Evolutionary conservation across 2,113 vertebrate genomes (phyloP), one percentile per base, ranked within the genome.

Genomic region (Lepisosteus osseus): DNA sequence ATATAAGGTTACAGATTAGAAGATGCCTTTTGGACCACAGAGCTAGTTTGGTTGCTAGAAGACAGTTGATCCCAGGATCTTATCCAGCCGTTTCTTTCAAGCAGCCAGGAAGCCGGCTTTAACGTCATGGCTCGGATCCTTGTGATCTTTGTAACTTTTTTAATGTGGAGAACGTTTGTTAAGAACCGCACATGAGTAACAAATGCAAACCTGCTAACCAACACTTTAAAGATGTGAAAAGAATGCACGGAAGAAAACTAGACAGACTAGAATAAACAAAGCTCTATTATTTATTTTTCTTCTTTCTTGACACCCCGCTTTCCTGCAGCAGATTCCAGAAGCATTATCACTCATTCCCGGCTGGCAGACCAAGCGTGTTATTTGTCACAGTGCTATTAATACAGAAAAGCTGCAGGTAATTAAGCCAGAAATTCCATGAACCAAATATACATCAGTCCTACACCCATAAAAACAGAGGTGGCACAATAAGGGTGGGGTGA

Each of bases 361-460:
- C 59, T 61, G 59, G 59, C 17, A 61, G 14, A 14, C 7, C 59
- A 61, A 61, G 59, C 59, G 14, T 61, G 59, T 61, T 61, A 61
- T 61, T 15, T 61, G 59, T 61, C 14, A 61, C 59, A 11, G 14
- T 61, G 59, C 59, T 61, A 61, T 61, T 61, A 29, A 29, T 61
- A 61, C 13, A 61, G 59, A 6, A 29, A 61, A 29, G 17, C 17
- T 61, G 17, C 14, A 61, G 17, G 14, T 61, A 61, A 61, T 61
- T 61, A 61, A 15, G 59, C 7, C 59, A 61, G 59, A 61, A 61
- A 51, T 14, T 6, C 59, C 13, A 61, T 6, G 59, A 3, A 57
- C 9, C 55, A 57, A 57, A 15, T 14, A 3, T 29, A 5, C 59
- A 6, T 6, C 59, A 61, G 59, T 14, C 14, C 14, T 11, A 57